Percentiles rank a stretch among this genome's conserved stretches.
Conservation (phyloP, 2,888 invertebrate genomes). For the Agrochola circellaris region DNA sequence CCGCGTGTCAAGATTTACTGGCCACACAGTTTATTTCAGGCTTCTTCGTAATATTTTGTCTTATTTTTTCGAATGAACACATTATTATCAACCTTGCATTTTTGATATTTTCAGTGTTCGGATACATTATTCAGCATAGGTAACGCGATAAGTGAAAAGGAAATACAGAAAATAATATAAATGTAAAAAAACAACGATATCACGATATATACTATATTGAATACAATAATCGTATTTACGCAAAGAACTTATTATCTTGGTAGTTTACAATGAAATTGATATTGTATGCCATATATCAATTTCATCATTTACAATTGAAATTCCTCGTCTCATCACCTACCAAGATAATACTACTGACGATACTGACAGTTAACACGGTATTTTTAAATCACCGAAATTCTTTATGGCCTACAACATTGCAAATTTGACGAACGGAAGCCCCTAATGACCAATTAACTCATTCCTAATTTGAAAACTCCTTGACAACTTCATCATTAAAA, state of each 20-base stretch:
- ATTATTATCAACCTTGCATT: slow-evolving; percentile 53
- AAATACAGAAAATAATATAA: background rate
- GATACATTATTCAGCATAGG: slow-evolving; percentile 7
- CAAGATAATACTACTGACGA: slow-evolving; percentile 11
- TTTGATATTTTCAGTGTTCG: slow-evolving; percentile 18
- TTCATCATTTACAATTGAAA: background rate
- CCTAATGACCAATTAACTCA: slow-evolving; percentile 36
- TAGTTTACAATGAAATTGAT: background rate
- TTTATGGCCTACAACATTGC: slow-evolving; percentile 7
- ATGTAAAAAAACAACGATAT: background rate
- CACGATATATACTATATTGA: background rate
- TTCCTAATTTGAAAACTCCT: slow-evolving; percentile 4
- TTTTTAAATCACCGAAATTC: background rate
- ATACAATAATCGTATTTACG: background rate
- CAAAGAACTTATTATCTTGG: slow-evolving; percentile 8
- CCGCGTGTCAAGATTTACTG: slow-evolving; percentile 23
- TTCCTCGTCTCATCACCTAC: background rate
- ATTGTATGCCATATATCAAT: background rate
- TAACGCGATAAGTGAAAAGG: slow-evolving; percentile 26
- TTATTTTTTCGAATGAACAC: slow-evolving; percentile 56
- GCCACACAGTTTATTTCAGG: slow-evolving; percentile 11
- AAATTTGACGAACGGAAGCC: slow-evolving; percentile 37
- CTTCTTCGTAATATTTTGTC: slow-evolving; percentile 23
- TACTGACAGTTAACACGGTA: background rate
- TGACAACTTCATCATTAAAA: slow-evolving; percentile 13